phyloP scores from a whole-genome alignment of 2,797 vertebrate species.

The Ciconia nigra region DNA sequence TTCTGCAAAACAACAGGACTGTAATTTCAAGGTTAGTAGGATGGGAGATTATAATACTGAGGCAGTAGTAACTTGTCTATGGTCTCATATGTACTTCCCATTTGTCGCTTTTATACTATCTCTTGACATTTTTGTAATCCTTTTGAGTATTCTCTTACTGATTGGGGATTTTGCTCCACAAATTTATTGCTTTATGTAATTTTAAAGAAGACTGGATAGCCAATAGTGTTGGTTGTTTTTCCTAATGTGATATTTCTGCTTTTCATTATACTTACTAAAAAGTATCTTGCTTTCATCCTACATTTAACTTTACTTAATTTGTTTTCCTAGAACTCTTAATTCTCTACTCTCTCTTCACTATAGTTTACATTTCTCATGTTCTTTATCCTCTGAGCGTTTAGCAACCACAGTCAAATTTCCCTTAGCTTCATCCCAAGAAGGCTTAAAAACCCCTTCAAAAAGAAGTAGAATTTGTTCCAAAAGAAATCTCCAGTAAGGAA shows the following conservation, averaged over 20 bases:
- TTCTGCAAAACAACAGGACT: background rate
- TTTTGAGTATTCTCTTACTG: background rate
- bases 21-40: background rate
- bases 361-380: background rate
- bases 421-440: background rate
- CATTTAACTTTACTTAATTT: background rate
- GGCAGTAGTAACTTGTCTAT: background rate
- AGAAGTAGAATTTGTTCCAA: background rate
- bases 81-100: background rate
- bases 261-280: background rate
- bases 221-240: background rate
- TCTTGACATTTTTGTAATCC: background rate
- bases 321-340: background rate
- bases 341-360: background rate
- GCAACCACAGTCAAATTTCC: background rate
- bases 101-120: background rate
- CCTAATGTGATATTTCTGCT: background rate
- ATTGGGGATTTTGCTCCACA: background rate
- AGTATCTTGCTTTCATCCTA: background rate
- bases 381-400: background rate
- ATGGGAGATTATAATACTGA: accelerated
- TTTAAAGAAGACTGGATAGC: background rate
- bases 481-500: background rate
- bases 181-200: background rate
- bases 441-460: background rate